Base-by-base conservation (phyloP, 1,140 invertebrate genomes). In the Pseudachorutes palmiensis region DNA sequence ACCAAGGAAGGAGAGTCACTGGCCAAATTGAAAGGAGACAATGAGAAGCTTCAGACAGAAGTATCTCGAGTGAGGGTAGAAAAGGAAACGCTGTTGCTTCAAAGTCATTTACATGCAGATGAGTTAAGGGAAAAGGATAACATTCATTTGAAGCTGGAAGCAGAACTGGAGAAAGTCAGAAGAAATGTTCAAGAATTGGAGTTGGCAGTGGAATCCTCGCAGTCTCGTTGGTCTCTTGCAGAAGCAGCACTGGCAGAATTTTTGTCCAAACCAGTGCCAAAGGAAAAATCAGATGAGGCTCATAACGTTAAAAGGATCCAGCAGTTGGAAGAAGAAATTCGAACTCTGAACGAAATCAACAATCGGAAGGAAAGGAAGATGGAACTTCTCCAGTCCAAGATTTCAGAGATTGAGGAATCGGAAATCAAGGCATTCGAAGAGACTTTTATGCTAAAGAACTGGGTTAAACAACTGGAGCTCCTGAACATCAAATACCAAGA, bases 401-500 rank as follows among this genome's bases (percentile, higher is more conserved):
- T 68, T 5, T 36, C 31, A 12, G 67, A 66, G 32, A 61, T 66
- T 30, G 64, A 65, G 19, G n/a, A n/a, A 1, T 65, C 64, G 2
- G 70, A 71, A 36, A 58, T 64, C 1, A 63, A 67, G 30, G 62
- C 65, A 9, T 70, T 63, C 51, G 65, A 70, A 58, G 68, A 66
- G 26, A 30, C 22, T 45, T 41, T 33, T 2, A 26, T 29, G 41
- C 33, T 65, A 5, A 68, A 68, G 51, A 32, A 31, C 19, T 62
- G 60, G 48, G 31, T 36, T 9, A 67, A 64, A 30, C 32, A 68
- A n/a, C 29, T 67, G 19, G 71, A 71, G 33, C 55, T 70, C 24
- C 69, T 71, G 45, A 67, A 70, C 60, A 45, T 64, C 5, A 55
- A 62, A 19, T 62, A 62, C 33, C 48, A 30, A n/a, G 55, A 51